Evolutionary conservation across 2,797 vertebrate genomes (phyloP), one percentile per base, ranked within the genome.

Genomic region (Geotria australis): DNA sequence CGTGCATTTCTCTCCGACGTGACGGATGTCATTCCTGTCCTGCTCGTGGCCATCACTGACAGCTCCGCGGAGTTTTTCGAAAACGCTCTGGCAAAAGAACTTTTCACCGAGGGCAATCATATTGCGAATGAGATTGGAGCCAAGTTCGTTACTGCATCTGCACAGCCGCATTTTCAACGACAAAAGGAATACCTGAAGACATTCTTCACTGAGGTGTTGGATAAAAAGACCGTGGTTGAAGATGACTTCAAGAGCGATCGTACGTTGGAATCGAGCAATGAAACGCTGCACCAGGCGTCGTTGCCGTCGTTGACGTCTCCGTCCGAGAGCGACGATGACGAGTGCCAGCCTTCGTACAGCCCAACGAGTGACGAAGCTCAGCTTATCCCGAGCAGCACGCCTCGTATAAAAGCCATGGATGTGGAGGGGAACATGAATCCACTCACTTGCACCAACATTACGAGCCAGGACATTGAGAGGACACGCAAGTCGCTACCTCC

Each of bases 401-500:
- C n/a, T n/a, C 51, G 51, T n/a, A 51, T n/a, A n/a, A 12, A 24
- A n/a, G n/a, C 51, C n/a, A n/a, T 55, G 8, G 51, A 55, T 24
- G 12, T 55, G 8, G 51, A 55, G 24, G 51, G 51, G n/a, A 55
- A 55, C 55, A n/a, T 24, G n/a, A 38, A 38, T 38, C 24, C 24
- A 38, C n/a, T 55, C 66, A 86, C 93, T 57, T 95, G 85, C 66
- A 96, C 84, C 2, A 88, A 88, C 7, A 56, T 81, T n/a, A 83
- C 84, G 60, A 91, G 83, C 66, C 77, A 79, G 10, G 77, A 79
- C 62, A 83, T 86, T 6, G 91, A 98, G 69, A 83, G 86, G 67
- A 96, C 88, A 73, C 91, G 95, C 77, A 96, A 94, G 88, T 89
- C 96, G 82, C 91, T 88, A 79, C 89, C 88, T 58, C 85, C 91